Evolutionary conservation across 1,140 invertebrate species (phyloP).

Genomic region (Amyelois transitella): DNA sequence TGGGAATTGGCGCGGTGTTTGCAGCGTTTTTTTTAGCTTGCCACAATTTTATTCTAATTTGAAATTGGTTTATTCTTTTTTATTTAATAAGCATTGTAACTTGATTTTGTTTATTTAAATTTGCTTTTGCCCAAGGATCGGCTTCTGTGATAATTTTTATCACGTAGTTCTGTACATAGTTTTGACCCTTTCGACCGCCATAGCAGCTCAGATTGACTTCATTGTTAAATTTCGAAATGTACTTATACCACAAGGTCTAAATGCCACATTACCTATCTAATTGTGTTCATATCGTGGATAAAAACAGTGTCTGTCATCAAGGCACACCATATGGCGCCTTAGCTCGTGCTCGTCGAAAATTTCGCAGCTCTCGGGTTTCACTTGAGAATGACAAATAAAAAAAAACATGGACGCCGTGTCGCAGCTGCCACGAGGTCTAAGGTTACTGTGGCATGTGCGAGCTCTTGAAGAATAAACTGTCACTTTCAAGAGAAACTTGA

Average conservation of each 20-base stretch:
- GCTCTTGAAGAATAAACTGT: background rate
- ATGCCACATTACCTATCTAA: too few species aligned
- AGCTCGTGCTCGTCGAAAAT: conserved; percentile 63
- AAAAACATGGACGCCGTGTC: conserved; percentile 42
- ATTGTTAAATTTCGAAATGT: too few species aligned
- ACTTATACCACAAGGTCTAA: too few species aligned
- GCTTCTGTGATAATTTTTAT: too few species aligned
- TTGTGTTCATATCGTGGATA: background rate
- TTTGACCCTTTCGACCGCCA: too few species aligned
- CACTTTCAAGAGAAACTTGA: background rate
- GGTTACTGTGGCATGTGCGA: conserved; percentile 53
- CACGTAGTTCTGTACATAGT: too few species aligned
- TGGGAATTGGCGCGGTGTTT: conserved; percentile 55
- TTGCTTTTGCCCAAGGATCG: too few species aligned
- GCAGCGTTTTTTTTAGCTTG: conserved; percentile 23
- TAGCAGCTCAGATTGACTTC: too few species aligned
- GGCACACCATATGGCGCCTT: conserved; percentile 52
- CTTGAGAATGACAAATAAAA: conserved; percentile 22
- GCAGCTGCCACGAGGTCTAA: conserved; percentile 56
- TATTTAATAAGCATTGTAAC: too few species aligned
- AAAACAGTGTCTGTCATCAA: conserved; percentile 15
- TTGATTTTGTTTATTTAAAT: too few species aligned
- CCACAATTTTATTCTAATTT: conserved; percentile 3
- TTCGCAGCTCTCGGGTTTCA: conserved; percentile 59
- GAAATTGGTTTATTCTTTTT: too few species aligned